Evolutionary conservation across 2,113 vertebrate species (phyloP), one percentile per base, ranked within the genome.

Genomic region (Poeciliopsis prolifica): DNA sequence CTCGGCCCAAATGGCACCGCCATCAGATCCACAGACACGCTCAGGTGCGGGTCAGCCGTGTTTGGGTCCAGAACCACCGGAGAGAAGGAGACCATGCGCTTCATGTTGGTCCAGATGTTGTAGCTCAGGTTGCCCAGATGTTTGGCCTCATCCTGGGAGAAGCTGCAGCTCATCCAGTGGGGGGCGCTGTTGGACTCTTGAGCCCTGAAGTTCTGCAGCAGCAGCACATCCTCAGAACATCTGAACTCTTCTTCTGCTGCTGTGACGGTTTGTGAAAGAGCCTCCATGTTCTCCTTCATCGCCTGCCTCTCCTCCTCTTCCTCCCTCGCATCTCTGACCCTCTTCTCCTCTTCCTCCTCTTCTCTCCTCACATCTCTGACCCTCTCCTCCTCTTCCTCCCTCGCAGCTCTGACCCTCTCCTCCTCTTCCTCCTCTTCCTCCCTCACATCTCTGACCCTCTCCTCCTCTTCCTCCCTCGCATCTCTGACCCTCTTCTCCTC

Each of bases 181-280:
- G 51, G 51, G 51, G 51, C 51, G 10, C 22, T 58, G 51, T 58
- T 58, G 51, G 22, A 58, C 22, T 58, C 51, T 58, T 58, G 10
- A 6, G 22, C 24, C 51, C 10, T 58, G 51, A 10, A 58, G 51
- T 58, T n/a, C 22, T 58, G 51, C 51, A 58, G 51, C 8, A 58
- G 51, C 22, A 17, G 11, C 51, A 24, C 7, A 24, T 58, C 22
- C 51, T 58, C 51, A 10, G 51, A 58, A n/a, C 51, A n/a, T 26
- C 22, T 58, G 24, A 58, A 58, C 51, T 58, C 51, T 58, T 58
- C 65, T 29, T 58, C 51, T 58, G 51, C 24, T 11, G 51, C 3
- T 58, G 51, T 58, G 51, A 58, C 51, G 2, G 51, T 58, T 58
- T 58, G 22, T 58, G 51, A 80, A 22, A 80, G 15, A 68, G 35